These are phyloP conservation scores for Tyria jacobaeae DNA, from an alignment of 2,888 invertebrate species.

Conservation along the genomic window DNA sequence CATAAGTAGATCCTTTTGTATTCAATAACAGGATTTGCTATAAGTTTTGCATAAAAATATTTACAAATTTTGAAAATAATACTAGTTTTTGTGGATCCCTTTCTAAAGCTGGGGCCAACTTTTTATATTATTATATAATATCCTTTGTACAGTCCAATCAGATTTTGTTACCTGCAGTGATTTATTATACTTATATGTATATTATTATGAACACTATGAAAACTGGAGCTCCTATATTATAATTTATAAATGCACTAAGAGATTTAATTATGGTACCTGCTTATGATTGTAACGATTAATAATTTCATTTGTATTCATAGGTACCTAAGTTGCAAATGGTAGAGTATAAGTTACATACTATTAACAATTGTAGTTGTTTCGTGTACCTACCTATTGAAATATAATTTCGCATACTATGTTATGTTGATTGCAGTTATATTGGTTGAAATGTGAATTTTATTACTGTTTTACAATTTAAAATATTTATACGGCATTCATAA, in stretches of 20 bases:
- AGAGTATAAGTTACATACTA: constrained; percentile 42
- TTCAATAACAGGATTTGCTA: constrained; percentile 64
- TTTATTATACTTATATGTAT: constrained; percentile 36
- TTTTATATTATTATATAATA: constrained; percentile 72
- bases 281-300: constrained; percentile 64
- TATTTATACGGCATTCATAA: constrained; percentile 86
- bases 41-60: constrained; percentile 69
- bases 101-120: constrained; percentile 81
- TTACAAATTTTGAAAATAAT: constrained; percentile 73
- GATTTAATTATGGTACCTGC: constrained; percentile 78
- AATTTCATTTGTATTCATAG: constrained; percentile 57
- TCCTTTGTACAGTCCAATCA: constrained; percentile 51
- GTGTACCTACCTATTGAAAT: constrained; percentile 63
- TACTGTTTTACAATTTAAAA: constrained; percentile 87
- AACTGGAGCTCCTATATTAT: constrained; percentile 31
- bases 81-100: constrained; percentile 80
- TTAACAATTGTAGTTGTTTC: constrained; percentile 63
- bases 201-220: constrained; percentile 29
- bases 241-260: constrained; percentile 60
- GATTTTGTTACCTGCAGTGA: constrained; percentile 47
- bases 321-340: constrained; percentile 54
- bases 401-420: constrained; percentile 77
- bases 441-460: constrained; percentile 85
- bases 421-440: constrained; percentile 80
- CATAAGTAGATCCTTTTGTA: constrained; percentile 73